Conservation (phyloP, 2,888 invertebrate species). For the Apodemia duryi region DNA sequence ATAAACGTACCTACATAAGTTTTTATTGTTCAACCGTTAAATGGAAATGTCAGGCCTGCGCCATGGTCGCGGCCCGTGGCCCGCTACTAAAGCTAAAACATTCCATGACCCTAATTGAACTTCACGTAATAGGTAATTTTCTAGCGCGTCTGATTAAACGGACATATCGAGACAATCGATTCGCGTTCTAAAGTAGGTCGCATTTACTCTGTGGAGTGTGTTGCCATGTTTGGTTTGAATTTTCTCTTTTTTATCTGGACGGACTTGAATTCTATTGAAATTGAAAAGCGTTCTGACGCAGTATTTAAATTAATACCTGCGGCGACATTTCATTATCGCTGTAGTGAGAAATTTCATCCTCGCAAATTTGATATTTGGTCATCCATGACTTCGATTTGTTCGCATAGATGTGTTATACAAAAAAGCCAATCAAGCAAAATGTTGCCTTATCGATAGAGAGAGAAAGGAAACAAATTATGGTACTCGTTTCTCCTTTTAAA, state of each 20-base stretch:
- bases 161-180: conserved; percentile 50
- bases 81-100: conserved; percentile 7
- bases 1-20: background rate
- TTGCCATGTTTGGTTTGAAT: background rate
- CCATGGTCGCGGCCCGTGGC: background rate
- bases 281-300: conserved; percentile 5
- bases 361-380: too few relatives aligned
- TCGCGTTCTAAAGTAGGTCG: conserved; percentile 33
- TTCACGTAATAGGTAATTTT: conserved; percentile 39
- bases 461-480: too few relatives aligned
- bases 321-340: background rate
- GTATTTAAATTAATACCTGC: background rate
- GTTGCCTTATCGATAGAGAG: too few relatives aligned
- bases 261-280: background rate
- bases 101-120: conserved; percentile 23
- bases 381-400: too few relatives aligned
- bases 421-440: too few relatives aligned
- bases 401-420: too few relatives aligned
- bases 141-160: conserved; percentile 42
- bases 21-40: conserved; percentile 11
- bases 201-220: conserved; percentile 17
- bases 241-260: background rate
- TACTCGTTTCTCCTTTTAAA: too few relatives aligned
- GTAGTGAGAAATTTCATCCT: background rate
- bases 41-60: conserved; percentile 13